Base-by-base conservation (phyloP, 1,140 invertebrate genomes). In the Drosophila miranda region DNA sequence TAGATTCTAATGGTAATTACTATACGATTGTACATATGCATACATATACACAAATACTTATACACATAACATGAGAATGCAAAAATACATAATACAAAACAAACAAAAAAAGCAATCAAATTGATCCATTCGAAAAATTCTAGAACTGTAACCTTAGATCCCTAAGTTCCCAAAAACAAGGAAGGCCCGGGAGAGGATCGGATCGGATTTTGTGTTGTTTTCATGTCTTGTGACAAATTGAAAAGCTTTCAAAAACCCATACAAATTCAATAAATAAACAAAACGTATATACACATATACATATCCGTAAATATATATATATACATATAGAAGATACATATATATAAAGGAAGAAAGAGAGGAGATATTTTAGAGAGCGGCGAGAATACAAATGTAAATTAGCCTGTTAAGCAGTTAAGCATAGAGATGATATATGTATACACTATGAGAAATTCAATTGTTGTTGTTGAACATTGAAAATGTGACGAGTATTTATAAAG, bases 381-480 rank as follows among this genome's bases (percentile, higher is more conserved):
- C 23, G 51, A 64, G 61, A 69, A 68, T 80, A 69, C 64, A 80
- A 75, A 60, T 86, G 68, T 86, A 75, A 86, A 81, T 74, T 80
- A 83, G 79, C 21, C 55, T 55, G 48, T 77, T 80, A 84, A 86
- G 80, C 76, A 75, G 48, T 77, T 80, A 84, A 86, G 80, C 76
- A 75, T 58, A 75, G 62, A 79, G 57, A 72, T 83, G 57, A 72
- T 83, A 79, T 83, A 79, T 83, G 57, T 72, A 78, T 44, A 74
- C 49, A 58, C 53, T 69, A 70, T 63, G 53, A 75, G 52, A 71
- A 73, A 76, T 86, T 84, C 93, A 74, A 74, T 74, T 74, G 71
- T 74, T 74, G 71, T 66, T 74, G 71, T 75, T 76, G 94, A 95
- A 53, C 98, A 99, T 93, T 97, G 97, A 44, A 87, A 86, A 84